Evolutionary conservation across 2,888 invertebrate species (phyloP).

Genomic region (Bombylius discolor): DNA sequence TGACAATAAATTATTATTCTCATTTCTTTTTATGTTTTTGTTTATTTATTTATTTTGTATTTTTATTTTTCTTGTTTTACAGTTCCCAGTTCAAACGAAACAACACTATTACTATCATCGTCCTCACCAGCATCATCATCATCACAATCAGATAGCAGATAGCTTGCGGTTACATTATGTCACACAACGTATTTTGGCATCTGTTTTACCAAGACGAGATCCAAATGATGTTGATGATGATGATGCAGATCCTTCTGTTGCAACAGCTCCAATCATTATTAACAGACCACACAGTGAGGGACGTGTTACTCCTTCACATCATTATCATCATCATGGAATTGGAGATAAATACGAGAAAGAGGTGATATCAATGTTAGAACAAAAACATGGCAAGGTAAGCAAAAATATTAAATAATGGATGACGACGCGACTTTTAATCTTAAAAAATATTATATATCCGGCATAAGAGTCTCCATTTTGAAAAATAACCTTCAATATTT

Average conservation of each 20-base stretch:
- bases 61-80: not conserved
- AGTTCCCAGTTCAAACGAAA: slow-evolving; percentile 13
- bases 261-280: not conserved
- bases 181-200: slow-evolving; percentile 22
- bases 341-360: slow-evolving; percentile 22
- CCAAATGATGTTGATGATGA: not conserved
- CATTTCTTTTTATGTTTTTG: no score
- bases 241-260: not conserved
- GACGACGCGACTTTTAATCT: no score
- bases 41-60: not conserved
- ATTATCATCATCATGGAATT: not conserved
- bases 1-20: no score
- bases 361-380: slow-evolving; percentile 22
- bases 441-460: no score
- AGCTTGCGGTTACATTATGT: slow-evolving; percentile 21
- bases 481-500: no score
- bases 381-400: slow-evolving; percentile 23
- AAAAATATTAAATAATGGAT: not conserved
- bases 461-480: no score
- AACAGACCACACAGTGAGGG: slow-evolving; percentile 13
- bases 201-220: slow-evolving; percentile 17
- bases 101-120: not conserved
- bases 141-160: slow-evolving; percentile 11
- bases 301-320: not conserved
- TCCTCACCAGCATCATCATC: not conserved